Conservation (phyloP, 2,888 invertebrate species). For the Ptychoptera albimana region DNA sequence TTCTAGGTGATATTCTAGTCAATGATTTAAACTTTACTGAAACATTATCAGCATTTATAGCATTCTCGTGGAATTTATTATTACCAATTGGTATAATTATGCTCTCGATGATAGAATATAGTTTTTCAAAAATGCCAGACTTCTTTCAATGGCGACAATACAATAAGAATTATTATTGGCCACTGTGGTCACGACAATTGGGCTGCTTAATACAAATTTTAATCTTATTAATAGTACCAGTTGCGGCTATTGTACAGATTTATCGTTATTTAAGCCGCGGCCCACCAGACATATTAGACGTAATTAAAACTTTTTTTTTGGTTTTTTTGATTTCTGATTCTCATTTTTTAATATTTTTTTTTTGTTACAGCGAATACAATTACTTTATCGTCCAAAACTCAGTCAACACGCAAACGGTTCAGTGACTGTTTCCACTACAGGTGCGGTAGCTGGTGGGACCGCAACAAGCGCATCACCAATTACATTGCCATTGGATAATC, state of each 20-base stretch:
- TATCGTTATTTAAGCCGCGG: constrained; percentile 65
- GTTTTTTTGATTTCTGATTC: not conserved
- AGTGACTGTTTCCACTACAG: constrained; percentile 14
- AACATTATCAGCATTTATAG: constrained; percentile 46
- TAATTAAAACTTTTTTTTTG: constrained; percentile 31
- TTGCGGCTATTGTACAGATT: constrained; percentile 39
- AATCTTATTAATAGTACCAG: constrained; percentile 53
- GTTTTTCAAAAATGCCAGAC: constrained; percentile 48
- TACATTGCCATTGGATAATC: constrained; percentile 3
- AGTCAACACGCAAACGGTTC: constrained; percentile 4
- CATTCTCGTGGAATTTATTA: constrained; percentile 78
- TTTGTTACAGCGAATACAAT: constrained; percentile 56
- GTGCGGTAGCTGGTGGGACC: constrained; percentile 10
- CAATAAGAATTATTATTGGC: constrained; percentile 50
- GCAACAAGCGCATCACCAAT: constrained; percentile 13
- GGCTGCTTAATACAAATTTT: constrained; percentile 63
- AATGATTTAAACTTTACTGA: constrained; percentile 30
- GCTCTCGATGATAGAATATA: constrained; percentile 50
- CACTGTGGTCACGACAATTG: constrained; percentile 60
- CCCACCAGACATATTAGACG: constrained; percentile 75
- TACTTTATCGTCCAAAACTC: constrained; percentile 54
- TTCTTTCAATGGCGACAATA: constrained; percentile 46
- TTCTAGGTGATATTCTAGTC: constrained; percentile 21
- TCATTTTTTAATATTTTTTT: not conserved
- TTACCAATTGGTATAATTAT: constrained; percentile 70